Base-by-base conservation (phyloP, 2,113 vertebrate species). In the Struthio camelus region DNA sequence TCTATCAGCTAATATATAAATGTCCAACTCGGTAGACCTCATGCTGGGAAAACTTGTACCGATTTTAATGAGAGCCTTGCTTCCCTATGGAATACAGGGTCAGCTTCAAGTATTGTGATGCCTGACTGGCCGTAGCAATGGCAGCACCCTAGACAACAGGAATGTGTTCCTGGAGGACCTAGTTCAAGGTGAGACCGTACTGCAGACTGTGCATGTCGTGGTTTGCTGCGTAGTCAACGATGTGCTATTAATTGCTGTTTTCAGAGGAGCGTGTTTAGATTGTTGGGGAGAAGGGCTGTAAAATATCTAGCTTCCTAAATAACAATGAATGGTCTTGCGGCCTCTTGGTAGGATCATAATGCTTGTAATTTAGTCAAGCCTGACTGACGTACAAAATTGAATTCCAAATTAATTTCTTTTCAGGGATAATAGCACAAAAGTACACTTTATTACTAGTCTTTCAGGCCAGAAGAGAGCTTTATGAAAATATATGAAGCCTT, bases 221-320 rank as follows among this genome's bases (percentile, higher is more conserved):
- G 14, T 40, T 71, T 66, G 22, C 62, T 3, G 3, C 0, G 0
- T 9, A 66, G 38, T 42, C 34, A 7, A 38, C n/a, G 42, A 51
- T 53, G 14, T 1, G 11, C n/a, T 76, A 3, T 48, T 72, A 78
- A 71, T n/a, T 44, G 18, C 40, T 66, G 38, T 1, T 80, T 82
- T 79, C 48, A 89, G 78, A 81, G 50, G 15, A 19, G 3, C 6
- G 11, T 59, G 28, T 87, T 94, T 70, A 65, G 28, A 42, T 91
- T 4, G 2, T 1, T 76, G 64, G 11, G 44, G 20, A 85, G 54
- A 67, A 66, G 11, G 19, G 9, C 34, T 79, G 10, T 84, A 28
- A 89, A 84, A 56, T 48, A 76, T 17, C 65, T 78, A 72, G 84
- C 40, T 93, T 80, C 89, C 34, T 53, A 4, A 81, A 62, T 44